Base-by-base conservation (phyloP, 2,888 invertebrate species). In the Drosophila differens region DNA sequence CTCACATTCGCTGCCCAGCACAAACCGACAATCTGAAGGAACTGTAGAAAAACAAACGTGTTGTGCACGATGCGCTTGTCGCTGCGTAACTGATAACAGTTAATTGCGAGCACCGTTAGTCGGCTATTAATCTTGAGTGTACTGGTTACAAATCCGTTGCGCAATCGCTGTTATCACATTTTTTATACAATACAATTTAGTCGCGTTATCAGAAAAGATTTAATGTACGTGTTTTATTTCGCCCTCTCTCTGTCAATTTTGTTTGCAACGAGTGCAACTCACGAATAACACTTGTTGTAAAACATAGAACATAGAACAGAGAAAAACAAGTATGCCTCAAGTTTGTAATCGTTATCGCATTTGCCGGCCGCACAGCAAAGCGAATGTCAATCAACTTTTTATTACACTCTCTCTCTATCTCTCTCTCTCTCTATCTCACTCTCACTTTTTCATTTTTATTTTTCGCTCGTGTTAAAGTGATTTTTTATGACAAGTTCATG, bases 301-400 rank as follows among this genome's bases (percentile, higher is more conserved):
- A 47, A 44, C 37, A 55, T 28, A 44, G 35, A 63, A 55, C 28
- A 16, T 22, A 22, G 44, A 44, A 44, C 28, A 6, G 25, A 47
- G 41, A 70, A 62, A 73, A 47, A 74, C 76, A 70, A 58, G 55
- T 60, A 47, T 69, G 68, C 67, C 37, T 58, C 33, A 35, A 32
- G 41, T 28, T 32, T 64, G 76, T 71, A 81, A 89, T 87, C 81
- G 85, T 88, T 88, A 89, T 89, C 88, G 83, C 72, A 39, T 63
- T 47, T 57, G 67, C 78, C 79, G 70, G 74, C 12, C 33, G 32
- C 22, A 12, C 19, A 47, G 49, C 16, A 61, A 49, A 59, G 30
- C 22, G 12, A 66, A 55, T 73, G 81, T 52, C 74, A 73, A 82
- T 58, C 63, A 52, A 41, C 35, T 65, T 59, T 35, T 53, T 61